Evolutionary conservation across 64 coral and sea anemone species (phyloP).

Genomic region (Actinia tenebrosa): DNA sequence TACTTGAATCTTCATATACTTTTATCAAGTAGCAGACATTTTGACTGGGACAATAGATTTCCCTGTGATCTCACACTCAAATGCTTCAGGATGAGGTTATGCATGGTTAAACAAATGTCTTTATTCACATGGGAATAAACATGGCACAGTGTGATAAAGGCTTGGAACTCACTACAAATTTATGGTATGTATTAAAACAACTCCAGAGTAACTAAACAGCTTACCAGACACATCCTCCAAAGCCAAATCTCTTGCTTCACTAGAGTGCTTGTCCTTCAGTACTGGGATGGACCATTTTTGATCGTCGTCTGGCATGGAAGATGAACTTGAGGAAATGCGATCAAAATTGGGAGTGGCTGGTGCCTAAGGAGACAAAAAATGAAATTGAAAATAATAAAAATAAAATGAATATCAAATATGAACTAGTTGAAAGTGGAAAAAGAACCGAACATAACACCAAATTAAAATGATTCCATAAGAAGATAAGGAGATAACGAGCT

Average conservation of each 20-base stretch:
- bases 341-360: neutral
- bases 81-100: too few species aligned
- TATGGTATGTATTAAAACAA: neutral
- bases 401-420: neutral
- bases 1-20: too few species aligned
- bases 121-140: too few species aligned
- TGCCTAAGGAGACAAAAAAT: neutral
- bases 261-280: neutral
- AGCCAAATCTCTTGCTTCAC: neutral
- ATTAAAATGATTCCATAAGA: too few species aligned
- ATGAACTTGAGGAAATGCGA: neutral
- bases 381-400: neutral
- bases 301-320: neutral
- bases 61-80: too few species aligned
- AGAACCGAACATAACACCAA: too few species aligned
- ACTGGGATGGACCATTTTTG: slow-evolving; percentile 7
- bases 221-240: slow-evolving; percentile 18
- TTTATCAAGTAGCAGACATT: too few species aligned
- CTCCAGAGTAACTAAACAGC: neutral
- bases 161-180: neutral
- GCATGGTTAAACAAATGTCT: too few species aligned
- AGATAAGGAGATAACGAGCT: too few species aligned
- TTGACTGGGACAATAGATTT: too few species aligned
- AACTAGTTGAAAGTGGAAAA: too few species aligned
- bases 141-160: too few species aligned